Conservation (phyloP, 2,113 vertebrate species). For the Anarhynchus alexandrinus region DNA sequence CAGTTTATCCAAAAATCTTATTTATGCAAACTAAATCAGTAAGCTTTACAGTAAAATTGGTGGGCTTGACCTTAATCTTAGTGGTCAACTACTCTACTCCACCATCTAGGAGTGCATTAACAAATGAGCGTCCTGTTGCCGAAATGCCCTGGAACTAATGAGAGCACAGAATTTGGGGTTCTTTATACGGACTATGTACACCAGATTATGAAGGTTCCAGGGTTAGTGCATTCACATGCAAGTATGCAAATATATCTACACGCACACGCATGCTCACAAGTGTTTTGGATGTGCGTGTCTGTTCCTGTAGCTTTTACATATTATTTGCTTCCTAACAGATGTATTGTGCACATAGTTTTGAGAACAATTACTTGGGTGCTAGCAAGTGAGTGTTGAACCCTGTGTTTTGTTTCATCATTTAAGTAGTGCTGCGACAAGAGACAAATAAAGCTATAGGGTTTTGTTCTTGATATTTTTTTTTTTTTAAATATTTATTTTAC, state of each 20-base stretch:
- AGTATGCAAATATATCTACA: no score
- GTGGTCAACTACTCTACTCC: background rate
- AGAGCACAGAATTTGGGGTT: background rate
- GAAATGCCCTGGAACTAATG: background rate
- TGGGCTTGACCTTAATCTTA: background rate
- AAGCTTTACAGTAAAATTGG: background rate
- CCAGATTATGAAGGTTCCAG: background rate
- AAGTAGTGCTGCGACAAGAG: background rate
- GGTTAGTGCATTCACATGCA: background rate
- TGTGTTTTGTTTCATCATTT: background rate
- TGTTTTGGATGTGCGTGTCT: rapidly evolving
- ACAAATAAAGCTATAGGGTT: background rate
- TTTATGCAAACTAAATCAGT: background rate
- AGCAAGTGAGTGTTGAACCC: background rate
- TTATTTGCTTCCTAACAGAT: background rate
- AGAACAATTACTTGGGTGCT: background rate
- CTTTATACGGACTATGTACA: background rate
- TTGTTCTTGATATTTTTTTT: background rate
- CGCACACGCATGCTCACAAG: rapidly evolving
- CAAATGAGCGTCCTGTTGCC: background rate
- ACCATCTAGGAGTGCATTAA: background rate
- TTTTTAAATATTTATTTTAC: background rate
- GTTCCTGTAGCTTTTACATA: background rate
- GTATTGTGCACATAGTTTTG: background rate
- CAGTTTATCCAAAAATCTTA: background rate